Evolutionary conservation across 2,797 vertebrate genomes (phyloP), one percentile per base, ranked within the genome.

Genomic region (Cheirogaleus major): DNA sequence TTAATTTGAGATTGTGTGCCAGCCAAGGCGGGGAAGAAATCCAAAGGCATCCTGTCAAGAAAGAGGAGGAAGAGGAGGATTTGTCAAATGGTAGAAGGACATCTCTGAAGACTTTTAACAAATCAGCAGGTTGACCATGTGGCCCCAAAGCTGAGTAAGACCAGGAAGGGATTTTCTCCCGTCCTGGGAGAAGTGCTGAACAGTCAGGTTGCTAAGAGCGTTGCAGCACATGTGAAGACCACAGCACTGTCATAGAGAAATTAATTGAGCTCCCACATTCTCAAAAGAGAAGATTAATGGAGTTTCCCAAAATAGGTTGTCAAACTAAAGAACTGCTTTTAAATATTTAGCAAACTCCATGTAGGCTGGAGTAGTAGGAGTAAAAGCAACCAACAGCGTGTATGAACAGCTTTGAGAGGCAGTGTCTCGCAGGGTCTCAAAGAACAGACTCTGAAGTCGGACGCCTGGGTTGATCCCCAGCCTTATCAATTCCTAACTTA

Each of bases 221-320:
- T 41, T 69, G 7, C 48, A 9, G 4, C 27, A 9, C 85, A 7
- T 80, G 80, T 57, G n/a, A 86, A 78, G 76, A 82, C 43, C 67
- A 75, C 27, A 57, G 4, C 55, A 38, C 59, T 69, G 73, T 81
- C 48, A 61, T 1, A 32, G 75, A 76, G 67, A 93, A 75, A 82
- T 95, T 92, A 89, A 96, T 70, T 63, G 63, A 72, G 57, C 18
- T 63, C 83, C 65, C 67, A 89, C 15, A 43, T 52, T 90, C 65
- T 96, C 67, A 35, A 92, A 96, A 95, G 80, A 79, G 79, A 88
- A 88, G 32, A n/a, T 93, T 93, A 89, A 38, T 57, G 79, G 52
- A 59, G 43, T 81, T 92, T 85, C 55, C 73, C 41, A 20, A 90
- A 96, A 81, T 87, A 95, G 72, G 30, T 73, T 79, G 45, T 83